These are phyloP conservation scores for Plebejus melissa DNA, from an alignment of 2,888 invertebrate species.

Conservation along the genomic window DNA sequence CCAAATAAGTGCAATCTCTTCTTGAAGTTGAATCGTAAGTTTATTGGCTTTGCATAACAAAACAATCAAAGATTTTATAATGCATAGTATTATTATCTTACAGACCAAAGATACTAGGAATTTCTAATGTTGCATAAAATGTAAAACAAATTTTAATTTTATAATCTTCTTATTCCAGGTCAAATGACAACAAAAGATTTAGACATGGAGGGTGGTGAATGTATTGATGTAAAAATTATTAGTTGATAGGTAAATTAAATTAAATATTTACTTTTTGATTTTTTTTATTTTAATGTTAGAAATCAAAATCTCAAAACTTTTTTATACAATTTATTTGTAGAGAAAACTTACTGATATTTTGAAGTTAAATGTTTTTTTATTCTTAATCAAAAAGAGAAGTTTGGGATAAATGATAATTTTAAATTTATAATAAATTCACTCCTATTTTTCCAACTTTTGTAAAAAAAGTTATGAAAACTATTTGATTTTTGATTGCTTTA, in stretches of 20 bases:
- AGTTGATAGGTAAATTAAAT: slow-evolving; percentile 43
- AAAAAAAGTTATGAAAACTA: background rate
- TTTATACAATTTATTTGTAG: background rate
- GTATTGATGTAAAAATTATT: slow-evolving; percentile 68
- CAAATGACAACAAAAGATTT: slow-evolving; percentile 59
- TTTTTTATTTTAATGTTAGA: background rate
- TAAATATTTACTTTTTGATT: background rate
- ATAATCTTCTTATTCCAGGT: slow-evolving; percentile 47
- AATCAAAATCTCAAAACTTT: background rate
- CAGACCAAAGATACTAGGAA: background rate
- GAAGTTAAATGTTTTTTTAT: background rate
- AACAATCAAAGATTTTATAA: background rate
- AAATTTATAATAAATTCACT: background rate
- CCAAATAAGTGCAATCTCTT: too few species aligned
- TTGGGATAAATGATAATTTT: background rate
- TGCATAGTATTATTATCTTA: too few species aligned
- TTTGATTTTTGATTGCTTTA: background rate
- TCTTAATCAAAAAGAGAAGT: slow-evolving; percentile 1
- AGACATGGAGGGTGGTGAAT: slow-evolving; percentile 75
- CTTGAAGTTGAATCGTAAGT: too few species aligned
- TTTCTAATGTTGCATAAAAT: background rate
- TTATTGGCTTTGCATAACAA: background rate
- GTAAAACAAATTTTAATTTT: slow-evolving; percentile 7
- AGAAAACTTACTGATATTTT: background rate
- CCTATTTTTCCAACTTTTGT: background rate